phyloP scores from a whole-genome alignment of 2,113 vertebrate species.

The Ictidomys tridecemlineatus region DNA sequence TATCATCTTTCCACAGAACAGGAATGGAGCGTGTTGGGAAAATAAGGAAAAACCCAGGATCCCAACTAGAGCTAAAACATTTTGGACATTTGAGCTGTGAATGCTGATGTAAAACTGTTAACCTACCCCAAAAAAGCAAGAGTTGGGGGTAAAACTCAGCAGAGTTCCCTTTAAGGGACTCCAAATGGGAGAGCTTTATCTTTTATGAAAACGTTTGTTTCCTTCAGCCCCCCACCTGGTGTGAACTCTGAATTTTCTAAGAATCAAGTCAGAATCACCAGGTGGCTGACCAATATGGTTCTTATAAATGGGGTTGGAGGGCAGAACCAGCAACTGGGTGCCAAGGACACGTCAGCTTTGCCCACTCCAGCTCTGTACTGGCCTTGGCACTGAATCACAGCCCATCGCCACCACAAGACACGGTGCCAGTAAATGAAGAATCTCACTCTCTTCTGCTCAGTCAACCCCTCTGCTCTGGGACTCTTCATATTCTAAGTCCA shows the following conservation, averaged over 20 bases:
- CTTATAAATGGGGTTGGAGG: not conserved
- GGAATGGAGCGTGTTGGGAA: not conserved
- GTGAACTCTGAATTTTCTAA: slow-evolving; percentile 4
- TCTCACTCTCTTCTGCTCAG: not conserved
- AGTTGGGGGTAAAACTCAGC: not conserved
- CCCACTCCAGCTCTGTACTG: not conserved
- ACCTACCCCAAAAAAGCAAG: not conserved
- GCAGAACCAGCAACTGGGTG: not conserved
- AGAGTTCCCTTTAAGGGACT: not conserved
- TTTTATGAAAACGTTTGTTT: not conserved
- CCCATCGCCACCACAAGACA: not conserved
- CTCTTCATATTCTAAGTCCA: not conserved
- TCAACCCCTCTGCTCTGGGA: not conserved
- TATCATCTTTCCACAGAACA: not conserved
- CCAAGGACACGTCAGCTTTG: not conserved
- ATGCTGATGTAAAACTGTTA: slow-evolving; percentile 7
- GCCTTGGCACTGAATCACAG: not conserved
- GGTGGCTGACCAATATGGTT: not conserved
- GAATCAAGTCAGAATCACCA: not conserved
- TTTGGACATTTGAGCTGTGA: not conserved
- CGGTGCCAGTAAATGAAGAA: rapidly evolving
- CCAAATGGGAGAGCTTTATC: slow-evolving; percentile 23
- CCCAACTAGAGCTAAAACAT: not conserved
- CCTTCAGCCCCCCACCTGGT: not conserved
- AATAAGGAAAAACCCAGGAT: not conserved